Evolutionary conservation across 2,113 vertebrate genomes (phyloP), one percentile per base, ranked within the genome.

Genomic region (Marmota flaviventris): DNA sequence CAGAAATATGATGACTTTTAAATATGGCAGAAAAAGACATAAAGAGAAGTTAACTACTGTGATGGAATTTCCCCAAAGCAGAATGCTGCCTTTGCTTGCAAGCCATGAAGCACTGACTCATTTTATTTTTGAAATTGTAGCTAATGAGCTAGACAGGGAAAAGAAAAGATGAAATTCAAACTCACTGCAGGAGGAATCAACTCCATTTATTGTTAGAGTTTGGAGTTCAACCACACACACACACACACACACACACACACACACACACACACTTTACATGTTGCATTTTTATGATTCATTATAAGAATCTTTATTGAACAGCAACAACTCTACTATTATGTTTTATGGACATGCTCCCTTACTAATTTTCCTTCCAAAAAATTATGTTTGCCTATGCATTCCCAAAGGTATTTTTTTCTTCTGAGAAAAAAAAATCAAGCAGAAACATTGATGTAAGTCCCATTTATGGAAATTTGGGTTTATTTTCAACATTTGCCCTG

Each of bases 361-460:
- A 83, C 81, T 98, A 94, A 96, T 98, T 97, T 96, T n/a, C 88
- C 85, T 98, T 98, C 97, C 96, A 98, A 98, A 98, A 61, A 95
- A 48, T 58, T n/a, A 97, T 96, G 89, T 97, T 98, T 85, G 95
- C 96, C 97, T 98, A 92, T 97, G 97, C 93, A 79, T 97, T 98
- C 96, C 97, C 97, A 98, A 97, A 98, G 97, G 96, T 98, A 84
- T 96, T 98, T 98, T 98, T 98, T 95, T 51, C 97, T 97, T 96
- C 95, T 94, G 96, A 24, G 97, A 97, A 98, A 98, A 97, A 45
- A 13, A 51, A 96, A 95, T 98, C 97, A 98, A 97, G 96, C 97
- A 98, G 97, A 98, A 98, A 98, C 94, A 96, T 98, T 98, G 98
- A 98, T 98, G 95, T 98, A 98, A 98, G 97, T 95, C 95, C 97